Conservation (phyloP, 2,888 invertebrate genomes). For the Tromatobia lineatoria region DNA sequence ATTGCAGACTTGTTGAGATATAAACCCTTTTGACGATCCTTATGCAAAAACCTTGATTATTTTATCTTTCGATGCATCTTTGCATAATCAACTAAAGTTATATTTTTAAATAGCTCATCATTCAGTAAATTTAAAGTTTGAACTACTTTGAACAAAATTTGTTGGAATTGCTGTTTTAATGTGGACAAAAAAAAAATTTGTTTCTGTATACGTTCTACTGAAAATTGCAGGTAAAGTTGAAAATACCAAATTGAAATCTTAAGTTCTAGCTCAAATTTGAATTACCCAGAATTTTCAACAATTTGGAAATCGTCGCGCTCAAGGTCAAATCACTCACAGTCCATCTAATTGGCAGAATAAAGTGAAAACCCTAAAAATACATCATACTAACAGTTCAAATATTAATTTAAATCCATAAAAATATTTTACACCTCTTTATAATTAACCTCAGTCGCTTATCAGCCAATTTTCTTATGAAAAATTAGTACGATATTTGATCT, state of each 20-base stretch:
- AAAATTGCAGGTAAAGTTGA: too few relatives aligned
- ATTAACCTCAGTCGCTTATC: not conserved
- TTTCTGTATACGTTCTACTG: too few relatives aligned
- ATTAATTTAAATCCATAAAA: not conserved
- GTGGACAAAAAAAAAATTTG: too few relatives aligned
- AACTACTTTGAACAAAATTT: too few relatives aligned
- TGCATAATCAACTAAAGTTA: too few relatives aligned
- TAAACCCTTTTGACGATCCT: not conserved
- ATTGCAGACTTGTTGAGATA: not conserved
- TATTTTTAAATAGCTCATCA: too few relatives aligned
- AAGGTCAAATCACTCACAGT: constrained; percentile 15
- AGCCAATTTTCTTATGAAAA: not conserved
- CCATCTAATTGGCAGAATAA: not conserved
- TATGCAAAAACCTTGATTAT: too few relatives aligned
- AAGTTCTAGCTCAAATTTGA: not conserved
- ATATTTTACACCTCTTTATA: not conserved
- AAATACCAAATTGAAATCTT: not conserved
- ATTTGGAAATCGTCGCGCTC: constrained; percentile 18
- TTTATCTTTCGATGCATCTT: too few relatives aligned
- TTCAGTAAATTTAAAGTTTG: too few relatives aligned
- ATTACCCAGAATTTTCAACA: too few relatives aligned
- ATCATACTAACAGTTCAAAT: not conserved
- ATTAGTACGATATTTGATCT: not conserved
- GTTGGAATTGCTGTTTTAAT: too few relatives aligned
- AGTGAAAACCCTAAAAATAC: not conserved